Evolutionary conservation across 2,113 vertebrate genomes (phyloP).

Genomic region (Oncorhynchus clarkii): DNA sequence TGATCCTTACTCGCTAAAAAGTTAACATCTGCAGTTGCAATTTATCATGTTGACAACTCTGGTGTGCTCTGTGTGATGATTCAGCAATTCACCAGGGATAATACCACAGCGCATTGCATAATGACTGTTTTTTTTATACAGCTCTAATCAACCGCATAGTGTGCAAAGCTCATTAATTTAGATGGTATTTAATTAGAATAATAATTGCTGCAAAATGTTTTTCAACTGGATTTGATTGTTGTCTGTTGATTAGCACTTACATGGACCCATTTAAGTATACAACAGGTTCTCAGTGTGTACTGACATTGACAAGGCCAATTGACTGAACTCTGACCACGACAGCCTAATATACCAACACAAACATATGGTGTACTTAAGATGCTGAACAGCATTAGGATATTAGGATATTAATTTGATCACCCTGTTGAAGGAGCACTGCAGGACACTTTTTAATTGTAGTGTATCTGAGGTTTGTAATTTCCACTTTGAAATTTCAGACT

Average conservation of each 20-base stretch:
- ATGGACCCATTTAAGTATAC: not conserved
- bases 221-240: slow-evolving; percentile 36
- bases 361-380: not conserved
- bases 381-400: too few relatives aligned
- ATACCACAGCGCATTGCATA: not conserved
- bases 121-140: not conserved
- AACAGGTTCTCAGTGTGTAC: slow-evolving; percentile 25
- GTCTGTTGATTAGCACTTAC: slow-evolving; percentile 35
- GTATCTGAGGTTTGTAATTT: too few relatives aligned
- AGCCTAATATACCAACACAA: not conserved
- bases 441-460: too few relatives aligned
- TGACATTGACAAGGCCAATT: slow-evolving; percentile 31
- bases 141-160: slow-evolving; percentile 34
- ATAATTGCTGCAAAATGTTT: slow-evolving; percentile 41
- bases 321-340: not conserved
- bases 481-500: too few relatives aligned
- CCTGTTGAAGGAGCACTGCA: too few relatives aligned
- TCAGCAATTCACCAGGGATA: too few relatives aligned
- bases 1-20: too few relatives aligned
- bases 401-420: too few relatives aligned
- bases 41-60: too few relatives aligned
- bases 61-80: too few relatives aligned
- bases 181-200: slow-evolving; percentile 31
- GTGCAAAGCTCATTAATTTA: slow-evolving; percentile 21
- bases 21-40: too few relatives aligned